phyloP scores from a whole-genome alignment of 2,113 vertebrate genomes.

The Willisornis vidua region DNA sequence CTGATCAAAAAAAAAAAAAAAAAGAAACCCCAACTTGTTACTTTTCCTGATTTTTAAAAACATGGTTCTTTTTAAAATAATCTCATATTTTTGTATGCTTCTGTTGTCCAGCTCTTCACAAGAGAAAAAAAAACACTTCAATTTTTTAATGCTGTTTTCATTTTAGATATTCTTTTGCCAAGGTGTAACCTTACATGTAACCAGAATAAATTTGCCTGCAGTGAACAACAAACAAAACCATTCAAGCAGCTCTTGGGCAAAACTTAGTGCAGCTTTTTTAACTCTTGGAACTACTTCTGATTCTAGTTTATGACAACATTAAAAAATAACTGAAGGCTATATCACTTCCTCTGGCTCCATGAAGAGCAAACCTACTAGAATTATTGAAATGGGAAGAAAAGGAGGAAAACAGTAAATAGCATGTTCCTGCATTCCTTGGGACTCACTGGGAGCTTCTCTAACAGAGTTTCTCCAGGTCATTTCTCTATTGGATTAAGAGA shows the following conservation, averaged over 20 bases:
- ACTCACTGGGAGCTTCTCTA: background rate
- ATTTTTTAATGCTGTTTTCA: background rate
- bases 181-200: background rate
- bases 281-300: background rate
- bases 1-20: too few relatives aligned
- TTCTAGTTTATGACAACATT: background rate
- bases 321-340: background rate
- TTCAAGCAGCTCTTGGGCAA: background rate
- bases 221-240: background rate
- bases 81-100: background rate
- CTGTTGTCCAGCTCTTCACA: background rate
- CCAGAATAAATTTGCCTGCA: background rate
- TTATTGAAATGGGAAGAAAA: background rate
- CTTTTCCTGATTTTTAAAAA: background rate
- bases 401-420: background rate
- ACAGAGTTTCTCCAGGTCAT: background rate
- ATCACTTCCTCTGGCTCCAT: background rate
- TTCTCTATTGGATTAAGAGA: background rate
- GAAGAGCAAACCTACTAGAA: background rate
- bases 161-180: background rate
- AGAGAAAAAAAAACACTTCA: background rate
- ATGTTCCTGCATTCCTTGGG: background rate
- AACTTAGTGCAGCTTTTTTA: background rate
- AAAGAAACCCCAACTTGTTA: background rate
- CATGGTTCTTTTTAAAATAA: background rate